A percentile compares a stretch with the other conserved stretches of the same genome.
These are phyloP conservation scores for Dioctria rufipes DNA, from an alignment of 2,888 invertebrate species.

Conservation along the genomic window DNA sequence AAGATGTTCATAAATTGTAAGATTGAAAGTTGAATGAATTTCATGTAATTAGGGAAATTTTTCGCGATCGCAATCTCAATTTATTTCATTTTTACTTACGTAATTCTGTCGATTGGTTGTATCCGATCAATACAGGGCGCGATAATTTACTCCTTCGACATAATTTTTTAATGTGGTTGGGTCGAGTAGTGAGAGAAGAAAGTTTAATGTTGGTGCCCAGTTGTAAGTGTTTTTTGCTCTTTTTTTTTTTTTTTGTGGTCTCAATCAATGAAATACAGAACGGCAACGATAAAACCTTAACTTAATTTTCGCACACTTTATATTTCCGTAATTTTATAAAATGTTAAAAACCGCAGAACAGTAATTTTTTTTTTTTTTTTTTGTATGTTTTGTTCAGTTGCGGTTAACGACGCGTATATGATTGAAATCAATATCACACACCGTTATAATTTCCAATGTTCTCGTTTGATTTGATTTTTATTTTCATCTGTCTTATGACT, in stretches of 20 bases:
- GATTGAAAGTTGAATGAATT: neutral
- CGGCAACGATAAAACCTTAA: neutral
- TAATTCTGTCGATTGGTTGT: neutral
- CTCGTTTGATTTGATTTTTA: constrained; percentile 19
- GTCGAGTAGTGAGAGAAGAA: neutral
- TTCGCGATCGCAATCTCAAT: neutral
- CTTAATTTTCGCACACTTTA: constrained; percentile 24
- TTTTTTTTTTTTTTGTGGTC: too few relatives aligned
- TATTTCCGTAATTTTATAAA: constrained; percentile 34
- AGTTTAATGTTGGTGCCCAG: neutral
- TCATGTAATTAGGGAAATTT: constrained; percentile 4
- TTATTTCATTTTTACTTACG: neutral
- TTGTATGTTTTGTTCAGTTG: neutral
- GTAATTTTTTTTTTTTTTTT: neutral
- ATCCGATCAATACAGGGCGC: neutral
- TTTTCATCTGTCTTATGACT: neutral
- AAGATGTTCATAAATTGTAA: neutral
- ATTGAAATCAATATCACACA: constrained; percentile 19
- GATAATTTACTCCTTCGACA: neutral
- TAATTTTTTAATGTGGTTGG: neutral
- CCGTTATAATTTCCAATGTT: constrained; percentile 21
- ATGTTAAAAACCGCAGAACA: constrained; percentile 11
- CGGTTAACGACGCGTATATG: constrained; percentile 14
- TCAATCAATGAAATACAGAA: constrained; percentile 3
- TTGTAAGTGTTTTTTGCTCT: neutral